A percentile compares a stretch with the other conserved stretches of the same genome.
phyloP scores from a whole-genome alignment of 2,888 invertebrate species.

The Standfussiana lucernea region DNA sequence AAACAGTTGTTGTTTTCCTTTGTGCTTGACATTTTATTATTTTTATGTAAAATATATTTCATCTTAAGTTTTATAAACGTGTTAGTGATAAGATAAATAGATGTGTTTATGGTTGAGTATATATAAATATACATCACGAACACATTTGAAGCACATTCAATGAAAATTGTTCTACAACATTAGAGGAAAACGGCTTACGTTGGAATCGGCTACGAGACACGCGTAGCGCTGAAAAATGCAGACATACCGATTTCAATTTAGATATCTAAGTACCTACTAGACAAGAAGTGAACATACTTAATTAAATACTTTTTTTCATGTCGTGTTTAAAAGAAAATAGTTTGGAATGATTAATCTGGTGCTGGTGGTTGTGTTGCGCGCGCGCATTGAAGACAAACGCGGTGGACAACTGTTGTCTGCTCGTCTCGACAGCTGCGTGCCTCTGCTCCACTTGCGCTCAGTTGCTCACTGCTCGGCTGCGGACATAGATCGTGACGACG shows the following conservation, averaged over 20 bases:
- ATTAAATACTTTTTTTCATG: constrained; percentile 65
- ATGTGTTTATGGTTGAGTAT: constrained; percentile 35
- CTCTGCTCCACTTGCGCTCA: constrained; percentile 79
- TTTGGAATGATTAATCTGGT: constrained; percentile 81
- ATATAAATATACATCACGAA: constrained; percentile 25
- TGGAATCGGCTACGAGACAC: neutral
- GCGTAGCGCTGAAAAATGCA: constrained; percentile 18
- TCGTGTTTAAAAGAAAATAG: constrained; percentile 77
- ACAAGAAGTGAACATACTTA: constrained; percentile 46
- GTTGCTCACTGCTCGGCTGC: constrained; percentile 42
- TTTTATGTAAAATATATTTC: constrained; percentile 35
- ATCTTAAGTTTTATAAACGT: constrained; percentile 44
- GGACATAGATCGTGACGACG: constrained; percentile 65
- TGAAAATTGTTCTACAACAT: neutral
- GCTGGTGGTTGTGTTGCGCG: constrained; percentile 75
- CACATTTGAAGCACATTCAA: neutral
- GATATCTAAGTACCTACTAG: constrained; percentile 16
- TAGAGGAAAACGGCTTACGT: constrained; percentile 5
- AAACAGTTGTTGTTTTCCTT: constrained; percentile 45
- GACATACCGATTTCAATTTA: constrained; percentile 35
- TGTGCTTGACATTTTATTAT: constrained; percentile 47
- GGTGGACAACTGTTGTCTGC: constrained; percentile 89
- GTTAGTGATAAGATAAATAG: constrained; percentile 44
- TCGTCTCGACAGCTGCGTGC: constrained; percentile 86
- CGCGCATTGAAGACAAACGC: constrained; percentile 83